Conservation (phyloP, 2,113 vertebrate species). For the Catharus fuscescens region DNA sequence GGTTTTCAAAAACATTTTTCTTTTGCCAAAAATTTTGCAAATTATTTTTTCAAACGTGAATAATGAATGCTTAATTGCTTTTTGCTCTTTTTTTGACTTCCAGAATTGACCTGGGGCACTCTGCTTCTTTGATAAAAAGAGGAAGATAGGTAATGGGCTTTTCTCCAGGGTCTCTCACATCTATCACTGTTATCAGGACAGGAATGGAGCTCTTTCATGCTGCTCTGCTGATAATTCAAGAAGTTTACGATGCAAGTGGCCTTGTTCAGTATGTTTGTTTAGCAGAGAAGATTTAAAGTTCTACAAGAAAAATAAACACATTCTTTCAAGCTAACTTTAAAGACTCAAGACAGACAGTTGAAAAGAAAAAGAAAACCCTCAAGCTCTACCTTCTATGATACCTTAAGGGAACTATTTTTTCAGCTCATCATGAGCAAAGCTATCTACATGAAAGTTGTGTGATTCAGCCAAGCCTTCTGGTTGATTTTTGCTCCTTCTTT, state of each 20-base stretch:
- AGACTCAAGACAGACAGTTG: not conserved
- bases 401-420: not conserved
- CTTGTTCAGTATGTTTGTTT: constrained; percentile 14
- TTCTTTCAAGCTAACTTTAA: constrained; percentile 21
- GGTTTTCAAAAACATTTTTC: not conserved
- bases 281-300: constrained; percentile 3
- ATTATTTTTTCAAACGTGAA: not conserved
- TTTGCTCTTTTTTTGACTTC: not conserved
- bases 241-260: not conserved
- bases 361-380: constrained; percentile 4
- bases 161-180: constrained; percentile 22
- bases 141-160: not conserved
- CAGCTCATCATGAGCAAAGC: not conserved
- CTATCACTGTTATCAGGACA: constrained; percentile 40
- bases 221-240: not conserved
- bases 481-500: not conserved
- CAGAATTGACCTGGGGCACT: not conserved
- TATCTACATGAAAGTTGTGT: not conserved
- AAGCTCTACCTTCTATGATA: not conserved
- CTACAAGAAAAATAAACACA: constrained; percentile 38
- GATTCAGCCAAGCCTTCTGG: not conserved
- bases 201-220: not conserved
- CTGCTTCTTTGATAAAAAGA: not conserved
- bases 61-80: constrained; percentile 5
- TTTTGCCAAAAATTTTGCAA: not conserved